Evolutionary conservation across 1,140 invertebrate genomes (phyloP).

Genomic region (Ceratitis capitata): DNA sequence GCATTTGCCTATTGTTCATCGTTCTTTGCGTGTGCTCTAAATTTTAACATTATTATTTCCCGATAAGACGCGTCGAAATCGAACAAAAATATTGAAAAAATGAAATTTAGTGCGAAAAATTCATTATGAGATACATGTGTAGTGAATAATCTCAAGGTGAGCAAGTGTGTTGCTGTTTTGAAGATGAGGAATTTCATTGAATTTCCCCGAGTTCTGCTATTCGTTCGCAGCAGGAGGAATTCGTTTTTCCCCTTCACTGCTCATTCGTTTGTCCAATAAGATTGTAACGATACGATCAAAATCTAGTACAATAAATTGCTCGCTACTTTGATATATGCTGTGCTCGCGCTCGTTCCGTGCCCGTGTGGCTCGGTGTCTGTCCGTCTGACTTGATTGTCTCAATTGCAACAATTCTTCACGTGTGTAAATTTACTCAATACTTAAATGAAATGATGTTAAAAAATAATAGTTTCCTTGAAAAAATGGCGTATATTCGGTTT

Average conservation of each 20-base stretch:
- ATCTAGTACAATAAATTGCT: conserved; percentile 31
- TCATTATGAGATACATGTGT: background rate
- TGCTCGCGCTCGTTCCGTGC: conserved; percentile 19
- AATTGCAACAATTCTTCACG: conserved; percentile 2
- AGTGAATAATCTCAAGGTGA: background rate
- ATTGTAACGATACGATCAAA: background rate
- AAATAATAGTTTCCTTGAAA: background rate
- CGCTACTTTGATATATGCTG: conserved; percentile 14
- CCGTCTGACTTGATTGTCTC: background rate
- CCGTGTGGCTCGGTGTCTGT: conserved; percentile 9
- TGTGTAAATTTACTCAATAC: background rate
- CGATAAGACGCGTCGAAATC: background rate
- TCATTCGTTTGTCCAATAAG: background rate
- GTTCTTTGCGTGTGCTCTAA: conserved; percentile 14
- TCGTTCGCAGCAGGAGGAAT: conserved; percentile 22
- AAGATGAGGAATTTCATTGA: conserved; percentile 27
- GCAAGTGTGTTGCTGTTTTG: background rate
- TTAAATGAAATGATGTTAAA: background rate
- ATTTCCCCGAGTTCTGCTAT: background rate
- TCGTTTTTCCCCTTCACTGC: background rate
- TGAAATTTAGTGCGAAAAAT: background rate
- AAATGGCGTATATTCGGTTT: background rate
- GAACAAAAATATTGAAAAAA: conserved; percentile 8
- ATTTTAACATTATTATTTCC: conserved; percentile 36
- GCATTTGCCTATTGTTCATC: conserved; percentile 30